Percentiles rank a stretch among this genome's conserved stretches.
phyloP scores from a whole-genome alignment of 2,888 invertebrate genomes.

The Pimpla rufipes region DNA sequence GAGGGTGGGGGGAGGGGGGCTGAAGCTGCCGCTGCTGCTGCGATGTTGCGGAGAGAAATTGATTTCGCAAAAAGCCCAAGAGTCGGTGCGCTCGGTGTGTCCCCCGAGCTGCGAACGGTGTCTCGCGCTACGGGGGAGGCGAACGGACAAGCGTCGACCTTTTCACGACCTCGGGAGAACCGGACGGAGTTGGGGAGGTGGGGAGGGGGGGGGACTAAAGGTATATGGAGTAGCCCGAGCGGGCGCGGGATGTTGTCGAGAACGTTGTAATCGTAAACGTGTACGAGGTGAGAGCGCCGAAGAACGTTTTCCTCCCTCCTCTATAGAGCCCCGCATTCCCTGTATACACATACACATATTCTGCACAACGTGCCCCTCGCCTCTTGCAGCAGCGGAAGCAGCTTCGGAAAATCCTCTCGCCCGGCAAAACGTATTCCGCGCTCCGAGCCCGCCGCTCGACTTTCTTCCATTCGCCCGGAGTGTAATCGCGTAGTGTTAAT shows the following conservation, averaged over 20 bases:
- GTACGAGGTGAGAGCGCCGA: constrained; percentile 54
- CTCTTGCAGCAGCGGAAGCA: no score
- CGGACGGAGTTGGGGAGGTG: background rate
- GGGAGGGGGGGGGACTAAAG: background rate
- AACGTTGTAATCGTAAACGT: constrained; percentile 56
- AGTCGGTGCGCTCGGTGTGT: constrained; percentile 20
- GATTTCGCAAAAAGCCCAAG: constrained; percentile 56
- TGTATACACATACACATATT: constrained; percentile 13
- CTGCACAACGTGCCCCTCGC: constrained; percentile 18
- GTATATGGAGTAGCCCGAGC: background rate
- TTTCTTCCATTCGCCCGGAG: constrained; percentile 76
- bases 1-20: no score
- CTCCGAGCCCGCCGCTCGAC: constrained; percentile 62
- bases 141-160: constrained; percentile 57
- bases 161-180: constrained; percentile 37
- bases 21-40: background rate
- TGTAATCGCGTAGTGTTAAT: constrained; percentile 78
- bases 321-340: background rate
- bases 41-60: constrained; percentile 62
- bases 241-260: constrained; percentile 1
- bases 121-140: constrained; percentile 34
- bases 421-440: constrained; percentile 43
- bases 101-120: constrained; percentile 23
- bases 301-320: constrained; percentile 52
- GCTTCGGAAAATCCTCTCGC: background rate